Percentiles rank a stretch among this genome's conserved stretches.
These are phyloP conservation scores for Thelaira solivaga DNA, from an alignment of 2,888 invertebrate species.

Conservation along the genomic window DNA sequence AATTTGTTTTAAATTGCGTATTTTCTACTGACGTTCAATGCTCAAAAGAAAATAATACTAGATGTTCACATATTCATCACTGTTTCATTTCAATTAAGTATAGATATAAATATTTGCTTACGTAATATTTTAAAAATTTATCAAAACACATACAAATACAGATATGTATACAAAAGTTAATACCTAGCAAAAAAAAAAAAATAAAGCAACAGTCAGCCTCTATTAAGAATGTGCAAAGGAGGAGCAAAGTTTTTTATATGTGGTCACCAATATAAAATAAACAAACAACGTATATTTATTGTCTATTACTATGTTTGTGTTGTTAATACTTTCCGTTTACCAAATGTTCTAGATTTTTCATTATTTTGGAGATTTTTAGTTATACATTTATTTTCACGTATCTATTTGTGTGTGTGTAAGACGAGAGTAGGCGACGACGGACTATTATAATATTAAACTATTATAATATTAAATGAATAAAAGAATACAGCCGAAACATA, in stretches of 20 bases:
- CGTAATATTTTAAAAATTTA: slow-evolving; percentile 73
- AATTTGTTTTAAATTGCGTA: background rate
- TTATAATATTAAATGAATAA: no score
- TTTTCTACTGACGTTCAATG: background rate
- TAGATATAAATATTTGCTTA: slow-evolving; percentile 67
- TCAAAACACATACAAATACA: background rate
- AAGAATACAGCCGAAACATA: no score
- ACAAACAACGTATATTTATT: background rate
- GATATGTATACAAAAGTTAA: background rate
- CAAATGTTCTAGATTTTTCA: slow-evolving; percentile 46
- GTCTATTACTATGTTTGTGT: background rate
- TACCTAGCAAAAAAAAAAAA: no score
- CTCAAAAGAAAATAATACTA: background rate
- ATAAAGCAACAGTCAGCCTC: no score
- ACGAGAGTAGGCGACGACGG: background rate
- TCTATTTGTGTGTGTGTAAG: slow-evolving; percentile 11
- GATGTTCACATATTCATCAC: no score
- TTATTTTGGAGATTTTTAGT: slow-evolving; percentile 25
- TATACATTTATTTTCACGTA: slow-evolving; percentile 23
- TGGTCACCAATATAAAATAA: background rate
- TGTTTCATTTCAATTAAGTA: no score
- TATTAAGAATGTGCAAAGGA: no score
- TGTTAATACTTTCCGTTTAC: slow-evolving; percentile 27
- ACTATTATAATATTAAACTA: no score
- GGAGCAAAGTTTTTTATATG: slow-evolving; percentile 23